Conservation (phyloP, 1,140 invertebrate species). For the Drosophila nigromelanica region DNA sequence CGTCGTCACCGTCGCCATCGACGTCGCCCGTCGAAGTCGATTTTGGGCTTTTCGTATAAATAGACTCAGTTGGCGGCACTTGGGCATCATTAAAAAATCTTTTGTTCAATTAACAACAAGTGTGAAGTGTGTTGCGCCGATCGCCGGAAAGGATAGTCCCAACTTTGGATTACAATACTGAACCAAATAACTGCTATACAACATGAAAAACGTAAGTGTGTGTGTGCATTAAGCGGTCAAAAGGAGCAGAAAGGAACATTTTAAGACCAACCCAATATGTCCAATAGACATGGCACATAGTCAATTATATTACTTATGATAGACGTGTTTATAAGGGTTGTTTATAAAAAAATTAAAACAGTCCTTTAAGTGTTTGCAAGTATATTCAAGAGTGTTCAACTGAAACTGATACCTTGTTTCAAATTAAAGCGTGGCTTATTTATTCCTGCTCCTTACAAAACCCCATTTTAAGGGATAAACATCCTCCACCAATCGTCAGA, state of each 20-base stretch:
- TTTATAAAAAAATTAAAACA: background rate
- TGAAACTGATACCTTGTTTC: background rate
- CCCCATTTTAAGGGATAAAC: background rate
- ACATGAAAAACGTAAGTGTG: constrained; percentile 81
- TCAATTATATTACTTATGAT: background rate
- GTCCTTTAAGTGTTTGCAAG: background rate
- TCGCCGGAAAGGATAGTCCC: constrained; percentile 54
- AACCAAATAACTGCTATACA: constrained; percentile 39
- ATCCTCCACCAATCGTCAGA: background rate
- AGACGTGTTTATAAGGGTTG: background rate
- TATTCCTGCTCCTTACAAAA: background rate
- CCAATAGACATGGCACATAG: too few relatives aligned
- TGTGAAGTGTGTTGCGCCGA: constrained; percentile 43
- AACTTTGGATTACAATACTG: constrained; percentile 56
- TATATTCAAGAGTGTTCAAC: background rate
- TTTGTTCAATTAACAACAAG: constrained; percentile 82
- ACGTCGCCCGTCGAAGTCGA: constrained; percentile 17
- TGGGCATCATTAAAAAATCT: constrained; percentile 83
- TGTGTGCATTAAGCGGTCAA: background rate
- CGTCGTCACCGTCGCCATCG: constrained; percentile 29
- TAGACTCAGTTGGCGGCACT: constrained; percentile 78
- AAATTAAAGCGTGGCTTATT: background rate
- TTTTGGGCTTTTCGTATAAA: constrained; percentile 74
- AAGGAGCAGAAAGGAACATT: background rate
- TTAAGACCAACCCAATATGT: background rate